Base-by-base conservation (phyloP, 2,113 vertebrate genomes). In the Epinephelus lanceolatus region DNA sequence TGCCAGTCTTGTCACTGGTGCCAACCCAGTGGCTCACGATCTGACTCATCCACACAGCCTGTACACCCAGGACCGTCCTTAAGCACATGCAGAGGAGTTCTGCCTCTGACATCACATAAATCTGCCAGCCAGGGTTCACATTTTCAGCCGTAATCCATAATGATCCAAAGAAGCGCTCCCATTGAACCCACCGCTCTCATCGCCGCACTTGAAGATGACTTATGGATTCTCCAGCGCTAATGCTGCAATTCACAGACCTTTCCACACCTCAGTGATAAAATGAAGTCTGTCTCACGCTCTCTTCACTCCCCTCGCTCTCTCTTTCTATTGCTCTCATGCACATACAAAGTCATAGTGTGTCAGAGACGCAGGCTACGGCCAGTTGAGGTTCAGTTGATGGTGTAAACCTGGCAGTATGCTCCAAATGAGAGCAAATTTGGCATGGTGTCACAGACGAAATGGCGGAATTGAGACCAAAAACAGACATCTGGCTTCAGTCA, bases 251-350 rank as follows among this genome's bases (percentile, higher is more conserved):
- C 63, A 51, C 30, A 66, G 71, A 78, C 70, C 70, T 84, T 67
- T 86, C 82, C 52, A 61, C 88, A 83, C 81, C 62, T 80, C 67
- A n/a, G 79, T 80, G 75, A 85, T 81, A 70, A 88, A 89, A 87
- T 67, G 25, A 80, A 78, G 78, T 74, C 75, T 63, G 68, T 76
- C 60, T 82, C 53, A 70, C 1, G 18, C 25, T 67, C 53, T 63
- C 72, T 73, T 80, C 60, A 27, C 65, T 74, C 60, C 11, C 21
- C 2, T 5, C 67, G 53, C 55, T 55, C 65, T 76, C 49, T 63
- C 59, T 49, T 62, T 74, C 57, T 59, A 30, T 60, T 37, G 27
- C 71, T 57, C 57, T 51, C 47, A 37, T 47, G 11, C 51, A 63
- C 52, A 76, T 6, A 67, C 49, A 78, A 74, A 81, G 18, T 75